Evolutionary conservation across 2,113 vertebrate species (phyloP).

Genomic region (Platichthys flesus): DNA sequence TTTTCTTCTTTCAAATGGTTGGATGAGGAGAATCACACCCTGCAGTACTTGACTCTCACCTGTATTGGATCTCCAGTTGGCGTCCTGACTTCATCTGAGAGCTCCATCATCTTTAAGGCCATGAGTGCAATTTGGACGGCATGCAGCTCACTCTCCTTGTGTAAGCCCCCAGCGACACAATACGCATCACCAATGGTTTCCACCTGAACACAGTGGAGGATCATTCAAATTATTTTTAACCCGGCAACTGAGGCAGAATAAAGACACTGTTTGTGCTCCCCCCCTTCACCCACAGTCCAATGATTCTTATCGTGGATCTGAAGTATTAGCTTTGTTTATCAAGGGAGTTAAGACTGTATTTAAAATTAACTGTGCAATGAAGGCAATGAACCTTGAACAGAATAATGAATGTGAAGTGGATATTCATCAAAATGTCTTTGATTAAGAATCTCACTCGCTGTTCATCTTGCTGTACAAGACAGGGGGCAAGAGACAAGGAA

Average conservation of each 20-base stretch:
- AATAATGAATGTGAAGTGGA: constrained; percentile 37
- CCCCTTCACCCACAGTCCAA: constrained; percentile 1
- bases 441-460: constrained; percentile 9
- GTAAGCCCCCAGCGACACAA: constrained; percentile 95
- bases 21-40: background rate
- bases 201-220: constrained; percentile 83
- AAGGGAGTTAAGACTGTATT: constrained; percentile 5
- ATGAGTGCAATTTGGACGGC: constrained; percentile 94
- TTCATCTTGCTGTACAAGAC: constrained; percentile 21
- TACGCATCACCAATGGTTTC: constrained; percentile 99
- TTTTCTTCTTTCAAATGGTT: background rate
- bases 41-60: constrained; percentile 78
- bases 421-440: constrained; percentile 34
- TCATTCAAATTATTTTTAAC: constrained; percentile 5
- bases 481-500: constrained; percentile 11
- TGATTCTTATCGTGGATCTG: constrained; percentile 1
- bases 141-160: constrained; percentile 93
- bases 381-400: constrained; percentile 11
- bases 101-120: constrained; percentile 98
- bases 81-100: constrained; percentile 93
- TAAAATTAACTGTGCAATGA: constrained; percentile 4
- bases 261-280: constrained; percentile 1
- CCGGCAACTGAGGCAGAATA: background rate
- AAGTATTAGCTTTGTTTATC: background rate
- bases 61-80: constrained; percentile 95